Evolutionary conservation across 2,113 vertebrate species (phyloP).

Genomic region (Podiceps cristatus): DNA sequence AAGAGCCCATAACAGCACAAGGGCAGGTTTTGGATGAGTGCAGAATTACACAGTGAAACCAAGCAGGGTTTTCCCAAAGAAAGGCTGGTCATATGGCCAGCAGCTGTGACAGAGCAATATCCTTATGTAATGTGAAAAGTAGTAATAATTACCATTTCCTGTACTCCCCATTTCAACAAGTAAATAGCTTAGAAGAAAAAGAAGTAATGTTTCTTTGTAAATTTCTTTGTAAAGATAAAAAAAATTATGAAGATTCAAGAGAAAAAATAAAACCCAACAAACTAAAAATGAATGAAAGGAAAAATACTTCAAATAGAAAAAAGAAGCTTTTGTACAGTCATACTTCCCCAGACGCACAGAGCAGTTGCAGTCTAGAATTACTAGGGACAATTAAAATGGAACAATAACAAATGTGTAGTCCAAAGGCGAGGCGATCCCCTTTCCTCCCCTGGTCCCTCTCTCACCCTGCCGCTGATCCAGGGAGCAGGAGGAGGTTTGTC

Average conservation of each 20-base stretch:
- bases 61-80: background rate
- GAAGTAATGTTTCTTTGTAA: background rate
- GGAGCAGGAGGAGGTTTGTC: background rate
- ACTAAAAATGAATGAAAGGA: background rate
- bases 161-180: background rate
- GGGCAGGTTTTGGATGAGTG: background rate
- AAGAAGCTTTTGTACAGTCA: background rate
- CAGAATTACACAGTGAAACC: background rate
- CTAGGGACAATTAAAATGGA: slow-evolving; percentile 14
- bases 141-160: background rate
- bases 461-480: background rate
- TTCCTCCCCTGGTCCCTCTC: background rate
- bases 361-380: background rate
- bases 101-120: slow-evolving; percentile 52
- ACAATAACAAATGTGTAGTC: slow-evolving; percentile 12
- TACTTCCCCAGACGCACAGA: background rate
- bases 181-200: background rate
- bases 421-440: background rate
- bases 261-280: background rate
- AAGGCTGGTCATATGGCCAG: slow-evolving; percentile 44
- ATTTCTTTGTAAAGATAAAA: background rate
- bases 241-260: background rate
- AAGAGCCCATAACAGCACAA: background rate
- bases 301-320: background rate
- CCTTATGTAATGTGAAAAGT: slow-evolving; percentile 9